Evolutionary conservation across 2,888 invertebrate species (phyloP), one percentile per base, ranked within the genome.

Genomic region (Gari tellinella): DNA sequence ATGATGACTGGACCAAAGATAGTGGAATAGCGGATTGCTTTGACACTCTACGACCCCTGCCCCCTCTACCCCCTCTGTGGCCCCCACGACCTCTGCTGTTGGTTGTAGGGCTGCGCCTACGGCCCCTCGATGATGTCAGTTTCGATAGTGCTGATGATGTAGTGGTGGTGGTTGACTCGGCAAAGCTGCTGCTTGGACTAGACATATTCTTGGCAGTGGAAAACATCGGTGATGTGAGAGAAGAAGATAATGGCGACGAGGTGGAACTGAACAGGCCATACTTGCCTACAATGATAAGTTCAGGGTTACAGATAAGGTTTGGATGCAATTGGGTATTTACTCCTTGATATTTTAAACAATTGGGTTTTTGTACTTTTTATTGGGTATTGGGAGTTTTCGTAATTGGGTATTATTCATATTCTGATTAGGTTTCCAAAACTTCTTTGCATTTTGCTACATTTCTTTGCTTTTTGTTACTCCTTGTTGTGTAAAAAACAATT

Each of bases 21-120:
- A 82, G 51, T 4, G 77, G 80, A n/a, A 75, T 73, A 5, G 75
- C 57, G 12, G 77, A 64, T 21, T 76, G 77, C 51, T 67, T 73
- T 2, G 63, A 56, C 12, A 70, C 48, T 38, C 72, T 78, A 2
- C 67, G 40, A 12, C 37, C 26, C 43, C 55, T 26, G 7, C 51
- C 55, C 23, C 66, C 55, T 14, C 57, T 57, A 57, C 62, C 58
- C 31, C 55, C 69, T 57, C 23, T 52, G 21, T 46, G 43, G 15
- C 66, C 55, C 53, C 52, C 55, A 51, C 43, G 61, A n/a, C 69
- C 46, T 41, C 49, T 25, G 21, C 56, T 40, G n/a, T 51, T 37
- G 23, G 41, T 25, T 40, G 45, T n/a, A 14, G 62, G 60, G 21
- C 56, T 38, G 19, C 49, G n/a, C 8, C 23, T 25, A 3, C 26